Evolutionary conservation across 2,797 vertebrate species (phyloP).

Genomic region (Clarias fuscus): DNA sequence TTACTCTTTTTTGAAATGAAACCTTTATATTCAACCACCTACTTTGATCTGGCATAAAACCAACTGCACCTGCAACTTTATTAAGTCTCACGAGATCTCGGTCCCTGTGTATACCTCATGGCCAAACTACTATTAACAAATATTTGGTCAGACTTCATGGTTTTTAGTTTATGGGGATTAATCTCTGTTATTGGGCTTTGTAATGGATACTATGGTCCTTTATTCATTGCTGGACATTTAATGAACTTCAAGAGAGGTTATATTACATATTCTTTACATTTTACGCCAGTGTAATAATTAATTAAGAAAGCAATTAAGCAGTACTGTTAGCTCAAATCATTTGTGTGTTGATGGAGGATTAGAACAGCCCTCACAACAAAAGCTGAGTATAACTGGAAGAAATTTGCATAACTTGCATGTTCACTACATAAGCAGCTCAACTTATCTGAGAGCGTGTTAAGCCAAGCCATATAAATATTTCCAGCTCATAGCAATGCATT

Average conservation of each 20-base stretch:
- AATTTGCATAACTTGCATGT: conserved; percentile 45
- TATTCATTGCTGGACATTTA: conserved; percentile 30
- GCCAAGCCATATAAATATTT: conserved; percentile 26
- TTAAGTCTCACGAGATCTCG: neutral
- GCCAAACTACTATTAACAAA: neutral
- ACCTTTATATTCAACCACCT: neutral
- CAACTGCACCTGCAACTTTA: neutral
- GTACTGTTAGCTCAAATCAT: conserved; percentile 58
- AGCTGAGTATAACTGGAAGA: conserved; percentile 49
- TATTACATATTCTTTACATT: conserved; percentile 48
- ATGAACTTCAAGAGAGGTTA: conserved; percentile 28
- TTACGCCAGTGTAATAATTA: conserved; percentile 47
- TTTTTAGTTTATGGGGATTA: neutral
- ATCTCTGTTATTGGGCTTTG: neutral
- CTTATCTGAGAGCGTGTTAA: conserved; percentile 27
- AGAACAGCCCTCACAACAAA: conserved; percentile 48
- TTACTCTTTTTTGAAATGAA: neutral
- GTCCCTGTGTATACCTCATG: neutral
- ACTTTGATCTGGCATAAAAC: neutral
- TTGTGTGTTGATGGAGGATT: conserved; percentile 52
- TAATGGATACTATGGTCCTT: conserved; percentile 38
- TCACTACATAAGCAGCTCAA: conserved; percentile 34
- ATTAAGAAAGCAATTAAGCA: conserved; percentile 56
- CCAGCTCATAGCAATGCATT: neutral
- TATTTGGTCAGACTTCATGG: neutral